Evolutionary conservation across 2,113 vertebrate species (phyloP).

Genomic region (Abramis brama): DNA sequence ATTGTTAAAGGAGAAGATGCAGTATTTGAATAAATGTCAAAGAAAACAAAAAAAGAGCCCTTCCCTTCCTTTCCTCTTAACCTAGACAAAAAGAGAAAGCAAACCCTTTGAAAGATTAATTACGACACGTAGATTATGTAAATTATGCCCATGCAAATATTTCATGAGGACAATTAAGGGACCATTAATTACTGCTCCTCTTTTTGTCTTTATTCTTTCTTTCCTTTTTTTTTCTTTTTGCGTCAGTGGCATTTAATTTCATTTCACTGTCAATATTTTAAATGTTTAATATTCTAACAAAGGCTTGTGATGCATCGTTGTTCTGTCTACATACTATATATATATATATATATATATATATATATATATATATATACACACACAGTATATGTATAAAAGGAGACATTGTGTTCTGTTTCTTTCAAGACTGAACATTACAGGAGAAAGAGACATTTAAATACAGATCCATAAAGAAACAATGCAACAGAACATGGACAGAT

Average conservation of each 20-base stretch:
- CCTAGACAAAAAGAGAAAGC: slow-evolving; percentile 81
- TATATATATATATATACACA: background rate
- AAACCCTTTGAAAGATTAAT: slow-evolving; percentile 99
- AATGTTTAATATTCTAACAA: slow-evolving; percentile 90
- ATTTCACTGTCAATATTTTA: slow-evolving; percentile 90
- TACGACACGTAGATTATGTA: slow-evolving; percentile 99
- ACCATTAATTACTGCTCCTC: slow-evolving; percentile 97
- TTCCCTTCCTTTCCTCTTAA: slow-evolving; percentile 40
- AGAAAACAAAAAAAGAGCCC: slow-evolving; percentile 82
- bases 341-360: background rate
- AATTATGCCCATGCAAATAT: slow-evolving; percentile 99
- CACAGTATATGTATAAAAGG: no score
- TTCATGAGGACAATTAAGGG: slow-evolving; percentile 99
- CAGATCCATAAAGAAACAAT: slow-evolving; percentile 59
- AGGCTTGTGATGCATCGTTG: slow-evolving; percentile 59
- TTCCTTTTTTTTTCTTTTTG: slow-evolving; percentile 97
- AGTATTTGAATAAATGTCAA: slow-evolving; percentile 85
- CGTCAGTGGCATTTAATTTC: slow-evolving; percentile 98
- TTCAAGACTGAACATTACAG: background rate
- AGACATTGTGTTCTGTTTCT: background rate
- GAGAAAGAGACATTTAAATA: background rate
- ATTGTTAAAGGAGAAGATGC: slow-evolving; percentile 88
- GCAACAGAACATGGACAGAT: background rate
- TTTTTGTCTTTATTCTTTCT: slow-evolving; percentile 96
- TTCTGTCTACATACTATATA: background rate